Evolutionary conservation across 2,113 vertebrate genomes (phyloP).

Genomic region (Zosterops borbonicus): DNA sequence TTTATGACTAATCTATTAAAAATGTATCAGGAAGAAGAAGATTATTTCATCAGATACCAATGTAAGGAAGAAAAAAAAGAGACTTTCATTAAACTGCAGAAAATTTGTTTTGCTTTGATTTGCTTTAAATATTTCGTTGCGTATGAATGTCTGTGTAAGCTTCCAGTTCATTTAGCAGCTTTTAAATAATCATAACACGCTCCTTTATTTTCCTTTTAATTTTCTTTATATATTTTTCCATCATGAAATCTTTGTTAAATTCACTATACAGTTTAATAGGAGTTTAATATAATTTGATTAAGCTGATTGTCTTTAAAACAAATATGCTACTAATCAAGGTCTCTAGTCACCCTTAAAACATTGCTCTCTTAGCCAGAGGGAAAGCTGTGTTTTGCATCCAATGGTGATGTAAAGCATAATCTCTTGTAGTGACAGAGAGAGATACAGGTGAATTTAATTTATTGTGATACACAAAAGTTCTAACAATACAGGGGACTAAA

Average conservation of each 20-base stretch:
- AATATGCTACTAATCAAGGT: conserved; percentile 1
- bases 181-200: not conserved
- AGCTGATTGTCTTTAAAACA: conserved; percentile 20
- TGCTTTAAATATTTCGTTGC: conserved; percentile 34
- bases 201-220: conserved; percentile 16
- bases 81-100: not conserved
- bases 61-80: conserved; percentile 22
- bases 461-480: not conserved
- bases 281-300: conserved; percentile 9
- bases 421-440: not conserved
- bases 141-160: not conserved
- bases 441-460: not conserved
- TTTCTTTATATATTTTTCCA: not conserved
- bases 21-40: conserved; percentile 61
- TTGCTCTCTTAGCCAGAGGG: not conserved
- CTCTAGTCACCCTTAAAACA: conserved; percentile 1
- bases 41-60: conserved; percentile 10
- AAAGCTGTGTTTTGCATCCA: not conserved
- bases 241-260: not conserved
- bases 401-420: not conserved
- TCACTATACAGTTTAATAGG: not conserved
- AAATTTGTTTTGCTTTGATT: conserved; percentile 17
- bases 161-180: conserved; percentile 15
- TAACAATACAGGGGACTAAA: not conserved
- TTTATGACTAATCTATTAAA: conserved; percentile 67